phyloP scores from a whole-genome alignment of 2,888 invertebrate genomes.

The Cosmia trapezina region DNA sequence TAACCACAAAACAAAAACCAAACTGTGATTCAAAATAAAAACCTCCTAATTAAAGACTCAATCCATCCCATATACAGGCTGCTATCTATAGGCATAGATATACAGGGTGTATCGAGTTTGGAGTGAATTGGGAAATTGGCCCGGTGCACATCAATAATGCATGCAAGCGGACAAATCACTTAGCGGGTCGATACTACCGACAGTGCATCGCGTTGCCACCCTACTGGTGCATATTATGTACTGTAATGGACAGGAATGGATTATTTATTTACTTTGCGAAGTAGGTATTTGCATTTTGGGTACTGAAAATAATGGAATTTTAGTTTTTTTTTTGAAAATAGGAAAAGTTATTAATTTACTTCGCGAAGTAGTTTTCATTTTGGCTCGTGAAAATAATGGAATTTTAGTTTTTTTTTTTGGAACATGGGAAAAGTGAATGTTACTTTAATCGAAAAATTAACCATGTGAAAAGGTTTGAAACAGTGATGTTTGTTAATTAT shows the following conservation, averaged over 20 bases:
- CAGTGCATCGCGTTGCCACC: slow-evolving; percentile 64
- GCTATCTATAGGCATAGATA: slow-evolving; percentile 26
- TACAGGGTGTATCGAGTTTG: slow-evolving; percentile 55
- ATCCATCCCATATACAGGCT: slow-evolving; percentile 12
- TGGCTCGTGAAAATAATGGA: not conserved
- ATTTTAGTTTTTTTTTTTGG: not conserved
- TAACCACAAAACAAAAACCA: not conserved
- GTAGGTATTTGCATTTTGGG: slow-evolving; percentile 6
- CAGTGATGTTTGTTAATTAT: too few relatives aligned
- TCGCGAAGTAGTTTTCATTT: slow-evolving; percentile 6
- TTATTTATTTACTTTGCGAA: slow-evolving; percentile 38
- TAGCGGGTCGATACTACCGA: slow-evolving; percentile 73
- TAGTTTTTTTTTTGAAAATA: not conserved
- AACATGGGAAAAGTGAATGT: not conserved
- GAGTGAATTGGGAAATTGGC: slow-evolving; percentile 73
- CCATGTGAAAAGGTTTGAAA: too few relatives aligned
- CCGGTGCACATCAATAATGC: slow-evolving; percentile 84
- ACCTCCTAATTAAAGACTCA: slow-evolving; percentile 7
- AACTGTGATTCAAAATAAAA: not conserved
- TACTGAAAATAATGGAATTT: not conserved
- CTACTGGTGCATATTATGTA: slow-evolving; percentile 62
- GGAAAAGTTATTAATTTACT: slow-evolving; percentile 29
- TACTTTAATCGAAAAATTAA: too few relatives aligned
- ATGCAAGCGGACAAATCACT: slow-evolving; percentile 85
- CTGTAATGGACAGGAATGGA: slow-evolving; percentile 40